Percentiles rank a stretch among this genome's conserved stretches.
phyloP scores from a whole-genome alignment of 2,113 vertebrate species.

The Conger conger region DNA sequence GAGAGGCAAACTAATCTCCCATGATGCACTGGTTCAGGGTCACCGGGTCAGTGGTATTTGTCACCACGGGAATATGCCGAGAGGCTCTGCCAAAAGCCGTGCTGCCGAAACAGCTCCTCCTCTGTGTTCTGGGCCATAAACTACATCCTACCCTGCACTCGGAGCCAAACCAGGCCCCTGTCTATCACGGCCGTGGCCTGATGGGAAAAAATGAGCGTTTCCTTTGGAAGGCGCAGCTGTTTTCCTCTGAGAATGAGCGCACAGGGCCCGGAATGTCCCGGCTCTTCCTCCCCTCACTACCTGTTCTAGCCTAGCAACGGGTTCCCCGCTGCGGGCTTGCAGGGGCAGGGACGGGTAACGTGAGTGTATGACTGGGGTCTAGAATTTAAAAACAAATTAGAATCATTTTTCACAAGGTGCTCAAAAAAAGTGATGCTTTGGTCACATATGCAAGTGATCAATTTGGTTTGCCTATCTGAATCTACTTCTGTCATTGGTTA shows the following conservation, averaged over 20 bases:
- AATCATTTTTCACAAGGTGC: neutral
- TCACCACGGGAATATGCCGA: conserved; percentile 69
- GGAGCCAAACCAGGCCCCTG: conserved; percentile 76
- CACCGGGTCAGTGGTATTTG: conserved; percentile 66
- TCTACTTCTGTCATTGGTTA: neutral
- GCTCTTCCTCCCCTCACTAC: conserved; percentile 74
- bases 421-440: neutral
- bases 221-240: conserved; percentile 85
- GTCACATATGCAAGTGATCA: neutral
- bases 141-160: conserved; percentile 78
- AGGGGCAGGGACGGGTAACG: conserved; percentile 55
- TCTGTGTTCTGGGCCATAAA: conserved; percentile 83
- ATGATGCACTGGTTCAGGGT: conserved; percentile 67
- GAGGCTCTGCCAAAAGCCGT: conserved; percentile 70
- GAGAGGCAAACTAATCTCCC: conserved; percentile 70
- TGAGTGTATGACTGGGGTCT: neutral
- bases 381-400: too few species aligned
- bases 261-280: conserved; percentile 68
- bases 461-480: neutral
- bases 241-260: conserved; percentile 74
- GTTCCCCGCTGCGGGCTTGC: conserved; percentile 42
- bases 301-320: conserved; percentile 72
- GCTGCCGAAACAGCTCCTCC: conserved; percentile 64
- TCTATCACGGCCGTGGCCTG: conserved; percentile 73
- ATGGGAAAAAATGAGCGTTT: conserved; percentile 81